phyloP scores from a whole-genome alignment of 2,113 vertebrate species.

The Tringa solitaria region DNA sequence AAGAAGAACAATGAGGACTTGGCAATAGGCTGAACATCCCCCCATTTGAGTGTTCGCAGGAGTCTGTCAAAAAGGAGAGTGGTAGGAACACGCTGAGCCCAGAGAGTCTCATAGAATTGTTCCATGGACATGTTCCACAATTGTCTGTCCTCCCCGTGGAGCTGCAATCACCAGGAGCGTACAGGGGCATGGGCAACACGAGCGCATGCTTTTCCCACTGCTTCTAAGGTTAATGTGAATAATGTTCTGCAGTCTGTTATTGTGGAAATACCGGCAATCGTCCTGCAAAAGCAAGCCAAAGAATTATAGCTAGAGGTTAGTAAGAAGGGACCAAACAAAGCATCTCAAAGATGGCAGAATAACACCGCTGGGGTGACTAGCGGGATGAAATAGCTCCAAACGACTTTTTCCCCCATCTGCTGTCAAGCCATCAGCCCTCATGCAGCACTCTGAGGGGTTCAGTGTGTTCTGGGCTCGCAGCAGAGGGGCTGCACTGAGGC shows the following conservation, averaged over 20 bases:
- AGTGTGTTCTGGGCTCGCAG: rapidly evolving
- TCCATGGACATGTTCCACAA: background rate
- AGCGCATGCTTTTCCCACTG: background rate
- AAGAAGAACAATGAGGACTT: background rate
- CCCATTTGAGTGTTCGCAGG: background rate
- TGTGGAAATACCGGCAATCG: background rate
- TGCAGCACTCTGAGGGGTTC: background rate
- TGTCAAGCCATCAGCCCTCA: background rate
- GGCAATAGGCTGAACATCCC: background rate
- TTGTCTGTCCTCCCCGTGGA: background rate
- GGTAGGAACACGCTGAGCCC: background rate
- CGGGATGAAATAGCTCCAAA: background rate
- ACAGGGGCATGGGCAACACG: background rate
- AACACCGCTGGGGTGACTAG: background rate
- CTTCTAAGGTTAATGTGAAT: background rate
- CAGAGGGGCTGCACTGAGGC: background rate
- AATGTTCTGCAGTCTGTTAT: background rate
- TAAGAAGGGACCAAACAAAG: background rate
- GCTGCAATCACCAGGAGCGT: background rate
- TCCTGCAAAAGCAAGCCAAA: background rate
- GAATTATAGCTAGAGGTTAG: background rate
- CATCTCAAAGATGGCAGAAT: background rate
- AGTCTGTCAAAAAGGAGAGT: slow-evolving; percentile 13
- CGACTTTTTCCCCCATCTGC: background rate
- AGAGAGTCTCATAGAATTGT: background rate